Evolutionary conservation across 2,888 invertebrate species (phyloP).

Genomic region (Microctonus brassicae): DNA sequence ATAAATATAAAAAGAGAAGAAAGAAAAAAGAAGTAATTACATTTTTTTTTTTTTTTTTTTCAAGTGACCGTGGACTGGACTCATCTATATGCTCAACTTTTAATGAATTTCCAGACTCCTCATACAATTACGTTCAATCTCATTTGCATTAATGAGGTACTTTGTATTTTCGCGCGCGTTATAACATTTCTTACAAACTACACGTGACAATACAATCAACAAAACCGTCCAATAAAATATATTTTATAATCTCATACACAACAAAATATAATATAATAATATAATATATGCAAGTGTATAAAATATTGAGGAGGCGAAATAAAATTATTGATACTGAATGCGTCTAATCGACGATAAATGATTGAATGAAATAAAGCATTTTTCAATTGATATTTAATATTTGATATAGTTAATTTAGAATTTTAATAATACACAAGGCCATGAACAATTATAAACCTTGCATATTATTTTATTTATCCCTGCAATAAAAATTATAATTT

Average conservation of each 20-base stretch:
- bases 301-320: not conserved
- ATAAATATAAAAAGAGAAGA: not conserved
- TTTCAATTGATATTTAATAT: not conserved
- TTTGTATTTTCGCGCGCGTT: constrained; percentile 46
- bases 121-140: constrained; percentile 37
- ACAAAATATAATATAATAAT: no score
- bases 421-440: not conserved
- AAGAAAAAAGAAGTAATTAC: not conserved
- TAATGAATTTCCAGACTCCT: constrained; percentile 16
- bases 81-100: constrained; percentile 10
- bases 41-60: not conserved
- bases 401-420: not conserved
- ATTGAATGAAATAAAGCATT: not conserved
- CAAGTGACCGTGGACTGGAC: not conserved
- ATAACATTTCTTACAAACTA: not conserved
- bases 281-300: not conserved
- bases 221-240: not conserved
- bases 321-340: not conserved
- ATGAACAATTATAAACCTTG: not conserved
- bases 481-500: no score
- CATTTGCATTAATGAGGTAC: constrained; percentile 50
- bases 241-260: not conserved
- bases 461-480: not conserved
- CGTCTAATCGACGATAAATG: not conserved
- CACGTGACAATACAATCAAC: not conserved